Conservation (phyloP, 2,797 vertebrate species). For the Apodemus agrarius region DNA sequence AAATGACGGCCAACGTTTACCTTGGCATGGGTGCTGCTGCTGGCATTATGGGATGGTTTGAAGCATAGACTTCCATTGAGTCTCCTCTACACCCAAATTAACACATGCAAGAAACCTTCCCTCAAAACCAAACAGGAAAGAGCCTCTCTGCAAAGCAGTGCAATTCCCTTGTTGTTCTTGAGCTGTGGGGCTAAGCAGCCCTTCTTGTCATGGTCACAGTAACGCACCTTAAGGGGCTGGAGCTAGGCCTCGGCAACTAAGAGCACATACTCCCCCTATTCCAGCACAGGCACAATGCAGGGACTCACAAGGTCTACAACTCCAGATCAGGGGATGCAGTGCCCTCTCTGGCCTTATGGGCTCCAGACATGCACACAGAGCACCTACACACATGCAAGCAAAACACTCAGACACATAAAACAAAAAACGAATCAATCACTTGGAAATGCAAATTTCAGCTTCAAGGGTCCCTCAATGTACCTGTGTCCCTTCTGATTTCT, state of each 20-base stretch:
- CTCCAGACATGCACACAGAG: neutral
- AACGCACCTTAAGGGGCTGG: neutral
- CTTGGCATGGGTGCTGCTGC: neutral
- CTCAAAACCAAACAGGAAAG: neutral
- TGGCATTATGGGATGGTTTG: neutral
- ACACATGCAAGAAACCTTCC: neutral
- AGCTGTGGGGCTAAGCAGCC: neutral
- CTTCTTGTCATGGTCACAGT: neutral
- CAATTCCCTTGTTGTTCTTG: neutral
- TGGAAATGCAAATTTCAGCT: neutral
- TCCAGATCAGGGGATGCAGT: neutral
- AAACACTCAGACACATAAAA: neutral
- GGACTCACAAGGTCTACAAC: neutral
- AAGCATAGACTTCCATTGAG: neutral
- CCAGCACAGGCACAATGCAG: too few relatives aligned
- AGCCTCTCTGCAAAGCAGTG: neutral
- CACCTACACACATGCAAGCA: too few relatives aligned
- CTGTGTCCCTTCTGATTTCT: neutral
- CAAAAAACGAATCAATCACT: too few relatives aligned
- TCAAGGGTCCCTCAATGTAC: neutral
- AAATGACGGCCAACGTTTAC: neutral
- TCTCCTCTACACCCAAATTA: neutral
- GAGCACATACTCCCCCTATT: neutral
- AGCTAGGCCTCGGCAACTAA: neutral
- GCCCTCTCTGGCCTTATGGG: neutral